Conservation (phyloP, 2,888 invertebrate genomes). For the Calameuta pallipes region DNA sequence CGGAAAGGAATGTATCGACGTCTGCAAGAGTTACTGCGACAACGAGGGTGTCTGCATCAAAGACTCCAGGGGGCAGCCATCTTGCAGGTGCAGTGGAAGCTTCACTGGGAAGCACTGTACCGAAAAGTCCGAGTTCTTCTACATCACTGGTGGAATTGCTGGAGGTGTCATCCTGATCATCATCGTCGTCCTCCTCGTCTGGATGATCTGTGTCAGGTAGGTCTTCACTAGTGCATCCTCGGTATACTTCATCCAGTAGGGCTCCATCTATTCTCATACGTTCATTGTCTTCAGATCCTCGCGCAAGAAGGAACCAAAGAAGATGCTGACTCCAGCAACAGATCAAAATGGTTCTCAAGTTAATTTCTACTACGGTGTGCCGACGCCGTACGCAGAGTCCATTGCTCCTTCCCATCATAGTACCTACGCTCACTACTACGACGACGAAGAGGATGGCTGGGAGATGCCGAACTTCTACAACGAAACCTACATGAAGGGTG, state of each 20-base stretch:
- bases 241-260: constrained; percentile 5
- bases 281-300: constrained; percentile 74
- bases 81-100: constrained; percentile 91
- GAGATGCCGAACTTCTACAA: constrained; percentile 98
- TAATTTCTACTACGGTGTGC: constrained; percentile 95
- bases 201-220: constrained; percentile 96
- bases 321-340: constrained; percentile 87
- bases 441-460: constrained; percentile 96
- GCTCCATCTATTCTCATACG: constrained; percentile 22
- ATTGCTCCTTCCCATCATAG: constrained; percentile 96
- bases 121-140: constrained; percentile 94
- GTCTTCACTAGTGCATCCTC: constrained; percentile 11
- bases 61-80: constrained; percentile 84
- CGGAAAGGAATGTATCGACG: constrained; percentile 83
- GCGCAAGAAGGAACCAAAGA: constrained; percentile 90
- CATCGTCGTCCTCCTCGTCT: constrained; percentile 90
- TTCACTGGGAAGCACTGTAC: constrained; percentile 91
- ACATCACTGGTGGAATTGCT: constrained; percentile 93
- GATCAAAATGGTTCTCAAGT: constrained; percentile 94
- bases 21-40: constrained; percentile 87
- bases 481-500: constrained; percentile 96
- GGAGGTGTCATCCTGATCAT: constrained; percentile 94
- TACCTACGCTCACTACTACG: constrained; percentile 95
- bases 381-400: constrained; percentile 93
- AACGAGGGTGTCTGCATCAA: constrained; percentile 91